These are phyloP conservation scores for Drosophila ogumai DNA, from an alignment of 1,140 invertebrate genomes.

Conservation along the genomic window DNA sequence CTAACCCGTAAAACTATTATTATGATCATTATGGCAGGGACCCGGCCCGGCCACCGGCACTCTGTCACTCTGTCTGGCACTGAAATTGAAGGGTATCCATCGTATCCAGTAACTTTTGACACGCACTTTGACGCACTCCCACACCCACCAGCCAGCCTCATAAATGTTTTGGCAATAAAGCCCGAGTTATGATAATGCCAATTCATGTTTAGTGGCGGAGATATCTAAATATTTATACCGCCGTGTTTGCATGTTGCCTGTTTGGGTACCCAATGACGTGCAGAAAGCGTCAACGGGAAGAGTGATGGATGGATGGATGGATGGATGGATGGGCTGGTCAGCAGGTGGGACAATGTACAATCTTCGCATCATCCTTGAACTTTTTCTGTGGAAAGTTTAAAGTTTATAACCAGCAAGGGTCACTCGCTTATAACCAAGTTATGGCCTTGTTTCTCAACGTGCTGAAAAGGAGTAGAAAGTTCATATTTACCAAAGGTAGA, in stretches of 20 bases:
- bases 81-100: slow-evolving; percentile 1
- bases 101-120: slow-evolving; percentile 50
- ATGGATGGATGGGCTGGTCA: slow-evolving; percentile 7
- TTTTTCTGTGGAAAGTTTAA: background rate
- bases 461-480: background rate
- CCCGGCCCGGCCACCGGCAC: slow-evolving; percentile 12
- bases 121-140: slow-evolving; percentile 67
- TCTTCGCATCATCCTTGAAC: background rate
- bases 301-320: slow-evolving; percentile 25
- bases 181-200: slow-evolving; percentile 79
- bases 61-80: background rate
- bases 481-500: background rate
- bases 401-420: background rate
- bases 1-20: slow-evolving; percentile 81
- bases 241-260: slow-evolving; percentile 46
- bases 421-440: background rate
- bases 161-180: slow-evolving; percentile 83
- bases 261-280: slow-evolving; percentile 19
- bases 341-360: slow-evolving; percentile 29
- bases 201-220: slow-evolving; percentile 66
- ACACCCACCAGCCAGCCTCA: slow-evolving; percentile 30
- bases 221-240: slow-evolving; percentile 52
- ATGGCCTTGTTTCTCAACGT: background rate
- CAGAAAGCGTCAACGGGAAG: slow-evolving; percentile 16
- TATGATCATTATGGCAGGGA: slow-evolving; percentile 70